Base-by-base conservation (phyloP, 2,888 invertebrate species). In the Drosophila meridionalis region DNA sequence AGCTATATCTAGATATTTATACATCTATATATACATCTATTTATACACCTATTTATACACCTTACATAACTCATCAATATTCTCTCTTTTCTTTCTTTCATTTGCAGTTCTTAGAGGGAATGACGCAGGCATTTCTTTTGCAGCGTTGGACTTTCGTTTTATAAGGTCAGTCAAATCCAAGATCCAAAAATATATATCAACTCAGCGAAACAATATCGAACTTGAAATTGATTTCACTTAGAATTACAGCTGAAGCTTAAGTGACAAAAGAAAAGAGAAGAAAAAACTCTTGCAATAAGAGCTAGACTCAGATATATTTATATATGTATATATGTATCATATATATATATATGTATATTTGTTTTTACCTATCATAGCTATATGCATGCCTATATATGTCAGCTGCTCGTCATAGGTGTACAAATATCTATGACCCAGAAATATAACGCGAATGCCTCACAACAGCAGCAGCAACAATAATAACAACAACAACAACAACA, bases 121-220 rank as follows among this genome's bases (percentile, higher is more conserved):
- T 93, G 93, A 93, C 93, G 93, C 93, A 92, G 91, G 93, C 93
- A 93, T 93, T 93, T 91, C 90, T 92, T 91, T 93, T 93, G 93
- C 93, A 93, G 93, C 93, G 93, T 93, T 93, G 92, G 92, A 92
- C 90, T 92, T 92, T 91, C 89, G 91, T 92, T 91, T 92, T 91
- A 93, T 93, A 93, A 93, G 92, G 93, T 93, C 73, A 91, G 91
- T 78, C 43, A 43, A 14, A 11, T 14, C 11, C 11, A 42, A 32
- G 26, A 42, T 42, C 56, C 45, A 1, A 0, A 36, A 45, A 12
- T 34, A 9, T 30, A 9, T 30, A 9, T 42, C 11, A 3, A 14
- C n/a, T 40, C 28, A 56, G 11, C 45, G 20, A 26, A 20, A 8
- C 11, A 26, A 43, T 20, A 4, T 26, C 47, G 30, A 47, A 28